These are phyloP conservation scores for Phrynocephalus guinanensis DNA, from an alignment of 2,797 vertebrate genomes.

Conservation along the genomic window DNA sequence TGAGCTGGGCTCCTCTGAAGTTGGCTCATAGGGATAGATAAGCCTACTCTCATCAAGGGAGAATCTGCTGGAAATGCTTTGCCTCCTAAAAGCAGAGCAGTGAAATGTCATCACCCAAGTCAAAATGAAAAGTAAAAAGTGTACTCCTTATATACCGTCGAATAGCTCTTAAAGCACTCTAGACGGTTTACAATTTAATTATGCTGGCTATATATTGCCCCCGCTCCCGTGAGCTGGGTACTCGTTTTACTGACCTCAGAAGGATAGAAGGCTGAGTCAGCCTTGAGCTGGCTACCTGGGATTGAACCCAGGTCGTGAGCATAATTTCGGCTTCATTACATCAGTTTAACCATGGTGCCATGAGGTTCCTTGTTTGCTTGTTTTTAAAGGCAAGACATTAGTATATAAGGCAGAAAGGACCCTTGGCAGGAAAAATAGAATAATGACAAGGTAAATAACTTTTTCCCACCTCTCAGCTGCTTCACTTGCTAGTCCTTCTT, in stretches of 20 bases:
- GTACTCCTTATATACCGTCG: too few relatives aligned
- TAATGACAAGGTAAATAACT: background rate
- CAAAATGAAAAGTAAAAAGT: background rate
- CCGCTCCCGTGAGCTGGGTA: too few relatives aligned
- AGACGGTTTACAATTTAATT: too few relatives aligned
- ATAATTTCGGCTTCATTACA: too few relatives aligned
- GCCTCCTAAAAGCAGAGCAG: background rate
- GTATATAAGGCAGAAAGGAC: background rate
- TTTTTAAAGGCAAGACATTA: background rate
- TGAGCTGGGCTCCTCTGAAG: conserved; percentile 43
- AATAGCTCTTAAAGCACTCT: too few relatives aligned
- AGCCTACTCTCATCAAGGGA: conserved; percentile 33
- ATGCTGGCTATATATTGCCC: too few relatives aligned
- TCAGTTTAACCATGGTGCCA: too few relatives aligned
- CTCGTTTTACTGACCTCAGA: too few relatives aligned
- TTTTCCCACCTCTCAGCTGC: background rate
- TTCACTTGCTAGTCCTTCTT: background rate
- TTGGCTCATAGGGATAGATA: conserved; percentile 1
- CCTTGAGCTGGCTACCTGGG: too few relatives aligned
- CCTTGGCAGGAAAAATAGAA: background rate
- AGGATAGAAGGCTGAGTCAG: too few relatives aligned
- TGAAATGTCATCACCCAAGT: background rate
- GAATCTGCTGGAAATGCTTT: background rate
- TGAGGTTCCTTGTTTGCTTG: too few relatives aligned
- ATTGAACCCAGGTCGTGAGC: too few relatives aligned